Percentiles rank a stretch among this genome's conserved stretches.
Conservation (phyloP, 1,140 invertebrate genomes). For the Cherax destructor region DNA sequence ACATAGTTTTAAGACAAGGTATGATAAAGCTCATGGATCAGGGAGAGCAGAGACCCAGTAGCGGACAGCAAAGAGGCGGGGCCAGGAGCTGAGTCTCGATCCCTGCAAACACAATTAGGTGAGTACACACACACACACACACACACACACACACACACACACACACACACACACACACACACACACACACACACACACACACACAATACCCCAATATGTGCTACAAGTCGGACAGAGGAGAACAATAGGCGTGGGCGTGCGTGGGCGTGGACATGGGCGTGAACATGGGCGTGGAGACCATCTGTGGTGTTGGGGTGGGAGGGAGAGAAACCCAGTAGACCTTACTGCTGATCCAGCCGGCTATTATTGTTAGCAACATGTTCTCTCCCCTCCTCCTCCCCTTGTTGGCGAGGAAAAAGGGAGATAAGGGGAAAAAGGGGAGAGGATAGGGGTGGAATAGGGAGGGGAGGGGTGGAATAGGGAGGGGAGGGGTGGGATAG, state of each 20-base stretch:
- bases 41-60: too few relatives aligned
- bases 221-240: conserved; percentile 23
- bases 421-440: background rate
- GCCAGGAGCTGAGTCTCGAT: too few relatives aligned
- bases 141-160: too few relatives aligned
- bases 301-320: background rate
- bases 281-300: conserved; percentile 14
- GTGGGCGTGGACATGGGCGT: conserved; percentile 14
- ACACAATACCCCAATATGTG: conserved; percentile 37
- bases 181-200: too few relatives aligned
- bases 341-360: background rate
- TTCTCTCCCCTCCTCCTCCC: background rate
- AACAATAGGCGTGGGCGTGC: conserved; percentile 33
- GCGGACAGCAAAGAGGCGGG: too few relatives aligned
- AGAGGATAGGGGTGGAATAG: background rate
- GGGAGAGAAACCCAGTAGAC: background rate
- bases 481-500: background rate
- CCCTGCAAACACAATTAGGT: too few relatives aligned
- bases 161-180: too few relatives aligned
- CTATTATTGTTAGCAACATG: conserved; percentile 49
- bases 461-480: background rate
- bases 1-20: too few relatives aligned
- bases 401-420: background rate
- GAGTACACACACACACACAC: too few relatives aligned
- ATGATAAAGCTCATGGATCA: too few relatives aligned